Evolutionary conservation across 92 coral and sea anemone species (phyloP).

Genomic region (Anthopleura xanthogrammica): DNA sequence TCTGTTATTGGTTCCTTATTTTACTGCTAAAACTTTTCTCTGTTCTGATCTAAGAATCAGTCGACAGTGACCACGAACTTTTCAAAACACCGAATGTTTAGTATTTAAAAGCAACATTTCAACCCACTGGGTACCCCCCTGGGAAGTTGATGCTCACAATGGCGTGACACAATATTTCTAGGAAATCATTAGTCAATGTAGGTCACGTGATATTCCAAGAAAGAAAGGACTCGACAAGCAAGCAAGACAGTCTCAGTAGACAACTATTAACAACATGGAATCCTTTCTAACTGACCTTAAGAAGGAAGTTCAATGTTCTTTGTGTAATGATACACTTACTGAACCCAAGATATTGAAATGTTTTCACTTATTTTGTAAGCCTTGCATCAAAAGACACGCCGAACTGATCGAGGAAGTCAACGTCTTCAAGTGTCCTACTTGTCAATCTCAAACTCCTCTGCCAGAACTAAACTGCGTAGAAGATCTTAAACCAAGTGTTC

Average conservation of each 20-base stretch:
- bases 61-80: too few relatives aligned
- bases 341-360: background rate
- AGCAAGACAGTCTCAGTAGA: background rate
- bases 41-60: too few relatives aligned
- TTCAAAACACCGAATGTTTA: too few relatives aligned
- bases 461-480: background rate
- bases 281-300: background rate
- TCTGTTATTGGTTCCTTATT: too few relatives aligned
- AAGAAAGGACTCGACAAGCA: background rate
- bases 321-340: background rate
- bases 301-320: background rate
- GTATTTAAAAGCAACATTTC: too few relatives aligned
- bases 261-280: background rate
- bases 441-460: background rate
- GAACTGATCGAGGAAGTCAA: background rate
- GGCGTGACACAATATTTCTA: too few relatives aligned
- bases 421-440: background rate
- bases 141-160: too few relatives aligned
- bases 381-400: background rate
- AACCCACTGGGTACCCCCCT: too few relatives aligned
- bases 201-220: background rate
- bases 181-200: too few relatives aligned
- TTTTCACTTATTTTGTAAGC: background rate
- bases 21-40: too few relatives aligned
- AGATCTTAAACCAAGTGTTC: background rate